phyloP scores from a whole-genome alignment of 2,888 invertebrate genomes.

The Philonicus albiceps region DNA sequence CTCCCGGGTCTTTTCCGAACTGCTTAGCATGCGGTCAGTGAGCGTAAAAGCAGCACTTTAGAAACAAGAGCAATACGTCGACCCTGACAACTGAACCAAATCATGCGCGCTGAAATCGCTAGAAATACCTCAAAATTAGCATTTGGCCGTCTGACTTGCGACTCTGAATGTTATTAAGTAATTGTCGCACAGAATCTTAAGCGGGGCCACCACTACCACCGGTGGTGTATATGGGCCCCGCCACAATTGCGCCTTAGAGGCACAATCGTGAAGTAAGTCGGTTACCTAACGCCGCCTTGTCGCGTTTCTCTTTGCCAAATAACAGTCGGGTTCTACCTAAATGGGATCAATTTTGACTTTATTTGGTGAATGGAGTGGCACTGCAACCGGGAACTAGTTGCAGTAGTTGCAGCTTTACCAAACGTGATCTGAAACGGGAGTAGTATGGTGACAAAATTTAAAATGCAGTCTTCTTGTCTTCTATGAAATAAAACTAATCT shows the following conservation, averaged over 20 bases:
- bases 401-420: not conserved
- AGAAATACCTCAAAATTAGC: constrained; percentile 10
- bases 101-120: constrained; percentile 15
- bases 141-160: not conserved
- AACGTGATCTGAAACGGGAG: not conserved
- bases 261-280: not conserved
- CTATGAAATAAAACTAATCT: not conserved
- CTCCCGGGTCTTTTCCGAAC: not conserved
- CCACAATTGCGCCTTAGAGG: not conserved
- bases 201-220: not conserved
- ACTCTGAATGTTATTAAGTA: not conserved
- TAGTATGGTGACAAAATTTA: not conserved
- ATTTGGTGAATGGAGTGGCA: not conserved
- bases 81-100: constrained; percentile 28
- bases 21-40: not conserved
- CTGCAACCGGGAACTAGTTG: not conserved
- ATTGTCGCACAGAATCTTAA: constrained; percentile 11
- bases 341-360: not conserved
- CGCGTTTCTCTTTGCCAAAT: not conserved
- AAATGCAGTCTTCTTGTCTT: not conserved
- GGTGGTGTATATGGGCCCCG: not conserved
- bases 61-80: constrained; percentile 10
- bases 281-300: not conserved
- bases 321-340: not conserved
- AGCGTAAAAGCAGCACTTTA: not conserved